These are phyloP conservation scores for Mesocricetus auratus DNA, from an alignment of 2,113 vertebrate genomes.

Conservation along the genomic window DNA sequence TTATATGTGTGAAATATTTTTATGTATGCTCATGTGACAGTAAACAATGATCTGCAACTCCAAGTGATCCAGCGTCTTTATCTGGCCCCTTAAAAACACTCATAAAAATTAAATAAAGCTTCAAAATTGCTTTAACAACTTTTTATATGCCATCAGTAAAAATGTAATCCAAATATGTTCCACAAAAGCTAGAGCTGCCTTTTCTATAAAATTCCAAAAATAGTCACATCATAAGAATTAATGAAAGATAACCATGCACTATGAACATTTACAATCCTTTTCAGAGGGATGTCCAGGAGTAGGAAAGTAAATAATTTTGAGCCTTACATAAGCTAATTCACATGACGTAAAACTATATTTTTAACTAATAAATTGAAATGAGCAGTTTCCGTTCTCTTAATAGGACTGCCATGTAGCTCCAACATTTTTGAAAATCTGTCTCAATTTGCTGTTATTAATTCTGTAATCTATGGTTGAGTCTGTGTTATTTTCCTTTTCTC, in stretches of 20 bases:
- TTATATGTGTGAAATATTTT: neutral
- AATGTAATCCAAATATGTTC: neutral
- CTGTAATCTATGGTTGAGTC: neutral
- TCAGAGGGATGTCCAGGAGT: neutral
- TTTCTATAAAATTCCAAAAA: neutral
- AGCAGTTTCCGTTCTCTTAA: neutral
- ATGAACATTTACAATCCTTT: neutral
- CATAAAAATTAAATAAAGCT: neutral
- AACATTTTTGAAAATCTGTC: neutral
- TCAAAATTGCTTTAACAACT: too few species aligned
- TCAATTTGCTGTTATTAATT: neutral
- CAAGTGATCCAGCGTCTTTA: neutral
- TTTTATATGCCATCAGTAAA: neutral
- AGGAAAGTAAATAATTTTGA: neutral
- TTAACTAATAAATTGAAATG: neutral
- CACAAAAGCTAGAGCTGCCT: neutral
- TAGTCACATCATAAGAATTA: neutral
- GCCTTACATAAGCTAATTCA: neutral
- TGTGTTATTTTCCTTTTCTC: constrained; percentile 25
- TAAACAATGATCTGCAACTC: neutral
- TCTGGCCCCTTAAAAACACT: too few species aligned
- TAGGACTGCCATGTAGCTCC: neutral
- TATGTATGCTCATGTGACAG: neutral
- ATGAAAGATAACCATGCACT: neutral
- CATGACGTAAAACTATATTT: neutral